Evolutionary conservation across 2,113 vertebrate species (phyloP), one percentile per base, ranked within the genome.

Genomic region (Trematocara zebra): DNA sequence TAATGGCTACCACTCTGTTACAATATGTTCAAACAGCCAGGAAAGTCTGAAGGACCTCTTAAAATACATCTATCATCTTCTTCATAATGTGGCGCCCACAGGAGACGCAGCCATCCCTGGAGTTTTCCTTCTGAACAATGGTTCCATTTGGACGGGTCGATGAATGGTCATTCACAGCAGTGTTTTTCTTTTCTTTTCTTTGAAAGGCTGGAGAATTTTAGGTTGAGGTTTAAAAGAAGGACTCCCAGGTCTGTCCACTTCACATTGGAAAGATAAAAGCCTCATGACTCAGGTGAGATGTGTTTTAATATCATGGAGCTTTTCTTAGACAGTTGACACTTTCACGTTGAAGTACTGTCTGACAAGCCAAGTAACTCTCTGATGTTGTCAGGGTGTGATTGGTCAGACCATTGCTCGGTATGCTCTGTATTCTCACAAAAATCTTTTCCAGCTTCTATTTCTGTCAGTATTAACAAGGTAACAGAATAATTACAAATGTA

Each of bases 61-160:
- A 89, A 67, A 84, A 87, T 87, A 80, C 85, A 87, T 84, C 81
- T 79, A 76, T 88, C 90, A 87, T 90, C 69, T 47, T 57, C 67
- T 72, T 82, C 74, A 84, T 84, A 89, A 85, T 88, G 61, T 69
- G 26, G 44, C 2, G 18, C 54, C 78, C 85, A 83, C 53, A 80
- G 83, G 82, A 87, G 69, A 81, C 4, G 4, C 85, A 74, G 84
- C 52, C 40, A 59, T 74, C 87, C 67, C 23, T 56, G 37, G 80
- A 85, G 81, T 76, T 87, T 90, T 80, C 18, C 9, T 4, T 8
- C 10, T 4, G 14, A 84, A 90, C 92, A 93, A 89, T 88, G 72
- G 49, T 74, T 91, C 89, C 88, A 89, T 95, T 93, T 86, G 74
- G 86, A 86, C 4, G 11, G 90, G 85, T 89, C 91, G 81, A 94